Conservation (phyloP, 2,888 invertebrate species). For the Chrysomela aeneicollis region DNA sequence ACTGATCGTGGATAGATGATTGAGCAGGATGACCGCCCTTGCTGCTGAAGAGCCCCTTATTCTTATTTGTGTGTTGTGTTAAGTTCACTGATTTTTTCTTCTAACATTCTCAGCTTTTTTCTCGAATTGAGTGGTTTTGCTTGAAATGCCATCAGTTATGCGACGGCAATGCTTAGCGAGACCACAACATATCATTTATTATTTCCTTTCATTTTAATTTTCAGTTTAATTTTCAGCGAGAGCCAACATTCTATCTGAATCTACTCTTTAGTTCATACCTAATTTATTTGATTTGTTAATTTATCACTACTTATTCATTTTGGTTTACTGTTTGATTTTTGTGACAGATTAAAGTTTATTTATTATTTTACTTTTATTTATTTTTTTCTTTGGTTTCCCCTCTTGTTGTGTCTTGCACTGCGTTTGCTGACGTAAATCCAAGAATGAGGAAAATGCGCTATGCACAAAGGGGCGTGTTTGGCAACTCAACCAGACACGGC, state of each 20-base stretch:
- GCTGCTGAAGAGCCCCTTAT: constrained; percentile 46
- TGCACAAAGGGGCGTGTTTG: constrained; percentile 48
- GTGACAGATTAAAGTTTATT: constrained; percentile 53
- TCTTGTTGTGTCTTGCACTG: constrained; percentile 56
- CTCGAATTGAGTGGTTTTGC: constrained; percentile 58
- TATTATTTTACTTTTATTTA: constrained; percentile 55
- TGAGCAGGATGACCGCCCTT: constrained; percentile 42
- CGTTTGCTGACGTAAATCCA: constrained; percentile 55
- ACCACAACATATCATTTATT: constrained; percentile 52
- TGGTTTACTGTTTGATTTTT: constrained; percentile 48
- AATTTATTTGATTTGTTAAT: constrained; percentile 49
- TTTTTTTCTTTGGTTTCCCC: constrained; percentile 51
- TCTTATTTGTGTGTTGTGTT: constrained; percentile 59
- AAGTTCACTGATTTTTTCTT: constrained; percentile 50
- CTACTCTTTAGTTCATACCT: constrained; percentile 45
- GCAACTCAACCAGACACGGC: constrained; percentile 30
- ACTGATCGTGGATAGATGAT: constrained; percentile 45
- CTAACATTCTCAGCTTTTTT: constrained; percentile 55
- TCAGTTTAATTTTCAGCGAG: constrained; percentile 23
- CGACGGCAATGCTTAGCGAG: constrained; percentile 58
- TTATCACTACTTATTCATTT: constrained; percentile 46
- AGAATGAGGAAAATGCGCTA: constrained; percentile 40
- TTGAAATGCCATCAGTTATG: constrained; percentile 54
- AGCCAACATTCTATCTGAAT: constrained; percentile 29
- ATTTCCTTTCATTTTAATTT: constrained; percentile 44